Base-by-base conservation (phyloP, 2,113 vertebrate genomes). In the Ptyas mucosa region DNA sequence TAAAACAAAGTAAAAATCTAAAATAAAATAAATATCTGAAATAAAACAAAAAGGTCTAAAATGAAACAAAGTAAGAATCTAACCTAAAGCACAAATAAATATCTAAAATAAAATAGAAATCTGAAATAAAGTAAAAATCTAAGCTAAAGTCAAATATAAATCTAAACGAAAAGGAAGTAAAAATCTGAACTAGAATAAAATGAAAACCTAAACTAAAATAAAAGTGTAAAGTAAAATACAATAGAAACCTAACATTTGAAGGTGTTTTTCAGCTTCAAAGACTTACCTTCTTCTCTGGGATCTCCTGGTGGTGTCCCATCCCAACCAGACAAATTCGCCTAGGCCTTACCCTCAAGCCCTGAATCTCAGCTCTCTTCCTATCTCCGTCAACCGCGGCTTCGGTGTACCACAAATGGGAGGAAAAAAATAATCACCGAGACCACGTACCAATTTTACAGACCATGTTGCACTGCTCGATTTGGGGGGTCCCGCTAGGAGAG, bases 341-440 rank as follows among this genome's bases (percentile, higher is more conserved):
- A 7, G 69, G 18, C 69, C 7, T 34, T 29, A n/a, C 64, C 64
- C 29, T 5, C 64, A 69, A 69, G 5, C 29, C 69, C 69, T 39
- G 34, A 20, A 39, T 39, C 69, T 20, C 69, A 9, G 69, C 15
- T 81, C 15, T 6, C 34, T 81, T 39, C 7, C 69, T 3, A 21
- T 21, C 69, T 81, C n/a, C 2, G n/a, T 75, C 69, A 8, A 81
- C 15, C 18, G 0, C 1, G 34, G 15, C n/a, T 39, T 81, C 1
- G 18, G 15, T 15, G 1, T 39, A 34, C 69, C 69, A 39, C 6
- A 20, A 81, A 81, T 39, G 15, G 34, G 29, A 20, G 12, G 29
- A 0, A 1, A 1, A 8, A 1, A 18, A 34, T 12, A 39, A 85
- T 49, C 23, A 7, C 24, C 39, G 0, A 8, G 15, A 87, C 4